Evolutionary conservation across 2,113 vertebrate species (phyloP).

Genomic region (Axis porcinus): DNA sequence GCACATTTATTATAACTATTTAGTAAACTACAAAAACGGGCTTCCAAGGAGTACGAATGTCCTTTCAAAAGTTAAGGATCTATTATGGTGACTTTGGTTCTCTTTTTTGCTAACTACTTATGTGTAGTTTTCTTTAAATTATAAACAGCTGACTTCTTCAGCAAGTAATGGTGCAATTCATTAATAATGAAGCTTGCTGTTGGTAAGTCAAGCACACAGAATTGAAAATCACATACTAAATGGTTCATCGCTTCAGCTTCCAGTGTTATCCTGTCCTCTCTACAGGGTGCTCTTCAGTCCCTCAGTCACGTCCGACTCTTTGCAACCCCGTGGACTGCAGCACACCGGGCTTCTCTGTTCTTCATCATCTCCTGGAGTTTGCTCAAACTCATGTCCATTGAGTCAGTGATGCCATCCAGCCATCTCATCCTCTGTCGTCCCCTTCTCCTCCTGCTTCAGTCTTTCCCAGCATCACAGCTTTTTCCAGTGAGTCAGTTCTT

Average conservation of each 20-base stretch:
- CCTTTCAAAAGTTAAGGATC: not conserved
- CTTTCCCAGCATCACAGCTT: not conserved
- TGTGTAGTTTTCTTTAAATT: not conserved
- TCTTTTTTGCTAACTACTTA: not conserved
- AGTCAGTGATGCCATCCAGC: not conserved
- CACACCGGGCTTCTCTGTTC: not conserved
- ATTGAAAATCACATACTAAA: not conserved
- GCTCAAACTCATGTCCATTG: not conserved
- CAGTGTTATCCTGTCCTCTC: not conserved
- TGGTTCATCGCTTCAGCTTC: not conserved
- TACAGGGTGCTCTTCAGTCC: not conserved
- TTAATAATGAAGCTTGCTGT: not conserved
- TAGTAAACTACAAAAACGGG: not conserved
- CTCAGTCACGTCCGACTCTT: not conserved
- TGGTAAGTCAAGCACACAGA: not conserved
- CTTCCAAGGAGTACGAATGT: not conserved
- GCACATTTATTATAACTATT: not conserved
- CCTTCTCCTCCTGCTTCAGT: not conserved
- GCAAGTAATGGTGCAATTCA: not conserved
- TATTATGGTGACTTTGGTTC: not conserved
- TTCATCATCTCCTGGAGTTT: not conserved
- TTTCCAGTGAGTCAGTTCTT: not conserved
- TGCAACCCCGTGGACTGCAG: not conserved
- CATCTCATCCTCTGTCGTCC: not conserved
- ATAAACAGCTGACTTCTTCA: not conserved